Percentiles rank a stretch among this genome's conserved stretches.
Conservation (phyloP, 1,140 invertebrate genomes). For the Neodiprion pinetum region DNA sequence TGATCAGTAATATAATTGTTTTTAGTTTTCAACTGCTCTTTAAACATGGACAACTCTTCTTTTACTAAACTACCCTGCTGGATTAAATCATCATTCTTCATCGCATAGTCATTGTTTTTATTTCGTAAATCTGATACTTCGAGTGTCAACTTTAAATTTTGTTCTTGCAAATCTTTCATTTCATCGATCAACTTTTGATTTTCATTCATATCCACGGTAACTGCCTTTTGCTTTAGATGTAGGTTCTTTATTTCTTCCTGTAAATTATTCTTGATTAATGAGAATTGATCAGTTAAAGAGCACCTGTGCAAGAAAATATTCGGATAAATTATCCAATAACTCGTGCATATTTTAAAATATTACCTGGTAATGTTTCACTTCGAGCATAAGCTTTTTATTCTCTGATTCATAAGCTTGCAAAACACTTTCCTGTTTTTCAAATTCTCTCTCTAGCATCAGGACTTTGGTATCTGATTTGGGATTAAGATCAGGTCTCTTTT, state of each 20-base stretch:
- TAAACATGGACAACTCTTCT: constrained; percentile 59
- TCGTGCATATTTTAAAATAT: not conserved
- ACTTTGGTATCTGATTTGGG: constrained; percentile 41
- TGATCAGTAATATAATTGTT: constrained; percentile 55
- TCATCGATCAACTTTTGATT: constrained; percentile 43
- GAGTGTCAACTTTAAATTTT: constrained; percentile 48
- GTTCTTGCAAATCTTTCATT: constrained; percentile 53
- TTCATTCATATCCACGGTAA: constrained; percentile 33
- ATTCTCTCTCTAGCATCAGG: constrained; percentile 45
- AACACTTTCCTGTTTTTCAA: constrained; percentile 53
- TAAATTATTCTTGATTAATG: constrained; percentile 12
- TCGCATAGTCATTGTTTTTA: constrained; percentile 45
- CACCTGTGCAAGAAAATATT: not conserved
- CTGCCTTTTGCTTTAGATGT: constrained; percentile 37
- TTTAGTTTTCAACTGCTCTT: constrained; percentile 54
- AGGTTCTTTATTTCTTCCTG: constrained; percentile 48
- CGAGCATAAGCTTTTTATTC: constrained; percentile 52
- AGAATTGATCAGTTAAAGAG: not conserved
- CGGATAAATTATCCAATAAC: no score
- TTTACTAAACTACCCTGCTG: constrained; percentile 52
- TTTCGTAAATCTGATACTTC: constrained; percentile 49
- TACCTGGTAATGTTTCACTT: constrained; percentile 38
- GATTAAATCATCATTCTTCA: constrained; percentile 51
- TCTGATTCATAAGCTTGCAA: constrained; percentile 53
- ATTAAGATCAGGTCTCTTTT: constrained; percentile 32